Conservation (phyloP, 2,797 vertebrate species). For the Natrix natrix region DNA sequence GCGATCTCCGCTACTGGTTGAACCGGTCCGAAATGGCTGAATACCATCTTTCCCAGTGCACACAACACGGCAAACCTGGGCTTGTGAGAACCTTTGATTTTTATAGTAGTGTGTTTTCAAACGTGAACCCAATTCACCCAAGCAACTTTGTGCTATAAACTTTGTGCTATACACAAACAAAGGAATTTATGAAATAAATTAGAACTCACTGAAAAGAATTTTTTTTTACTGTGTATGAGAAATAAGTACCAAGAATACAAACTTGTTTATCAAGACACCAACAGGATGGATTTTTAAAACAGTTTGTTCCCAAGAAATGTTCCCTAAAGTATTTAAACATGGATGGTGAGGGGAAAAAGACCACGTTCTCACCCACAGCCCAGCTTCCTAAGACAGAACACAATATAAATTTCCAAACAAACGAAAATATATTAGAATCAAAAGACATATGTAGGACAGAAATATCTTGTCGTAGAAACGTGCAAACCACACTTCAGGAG, state of each 20-base stretch:
- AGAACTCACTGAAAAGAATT: constrained; percentile 2
- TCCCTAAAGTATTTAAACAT: not conserved
- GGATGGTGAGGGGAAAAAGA: not conserved
- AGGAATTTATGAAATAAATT: not conserved
- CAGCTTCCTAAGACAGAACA: not conserved
- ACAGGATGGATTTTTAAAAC: constrained; percentile 41
- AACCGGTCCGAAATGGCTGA: too few species aligned
- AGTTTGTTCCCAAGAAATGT: constrained; percentile 42
- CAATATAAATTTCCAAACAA: constrained; percentile 3
- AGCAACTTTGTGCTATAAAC: not conserved
- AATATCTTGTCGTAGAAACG: constrained; percentile 34
- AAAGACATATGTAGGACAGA: constrained; percentile 13
- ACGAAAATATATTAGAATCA: constrained; percentile 14
- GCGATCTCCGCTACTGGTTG: too few species aligned
- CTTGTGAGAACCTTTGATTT: not conserved
- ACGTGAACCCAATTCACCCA: not conserved
- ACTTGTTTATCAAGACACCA: constrained; percentile 33
- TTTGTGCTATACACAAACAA: not conserved
- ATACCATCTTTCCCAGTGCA: not conserved
- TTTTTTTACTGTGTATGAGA: not conserved
- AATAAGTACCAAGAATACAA: not conserved
- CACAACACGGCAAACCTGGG: not conserved
- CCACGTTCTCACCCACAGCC: not conserved
- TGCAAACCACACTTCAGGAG: constrained; percentile 29
- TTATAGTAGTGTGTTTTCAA: not conserved